Evolutionary conservation across 2,113 vertebrate genomes (phyloP).

Genomic region (Gadus chalcogrammus): DNA sequence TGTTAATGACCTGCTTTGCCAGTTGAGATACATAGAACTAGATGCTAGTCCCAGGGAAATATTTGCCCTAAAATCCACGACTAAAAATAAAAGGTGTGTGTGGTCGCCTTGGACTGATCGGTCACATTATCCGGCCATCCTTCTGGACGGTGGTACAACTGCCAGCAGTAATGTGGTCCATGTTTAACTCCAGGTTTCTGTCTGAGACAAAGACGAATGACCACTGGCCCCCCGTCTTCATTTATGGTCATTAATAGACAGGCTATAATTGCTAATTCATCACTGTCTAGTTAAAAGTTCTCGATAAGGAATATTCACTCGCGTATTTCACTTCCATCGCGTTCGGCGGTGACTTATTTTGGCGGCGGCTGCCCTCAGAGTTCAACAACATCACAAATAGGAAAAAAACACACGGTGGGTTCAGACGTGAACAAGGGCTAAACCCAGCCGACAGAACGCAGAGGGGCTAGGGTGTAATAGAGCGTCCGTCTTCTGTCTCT

Average conservation of each 20-base stretch:
- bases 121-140: neutral
- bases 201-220: slow-evolving; percentile 57
- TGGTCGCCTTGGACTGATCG: neutral
- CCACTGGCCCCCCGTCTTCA: slow-evolving; percentile 46
- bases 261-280: slow-evolving; percentile 57
- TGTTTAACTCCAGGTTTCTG: neutral
- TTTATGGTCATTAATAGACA: slow-evolving; percentile 61
- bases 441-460: too few relatives aligned
- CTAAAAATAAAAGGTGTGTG: slow-evolving; percentile 8
- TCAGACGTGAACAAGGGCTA: too few relatives aligned
- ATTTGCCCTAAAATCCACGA: neutral
- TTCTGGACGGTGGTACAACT: neutral
- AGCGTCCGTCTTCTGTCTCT: neutral
- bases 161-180: neutral
- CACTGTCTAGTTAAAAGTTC: slow-evolving; percentile 45
- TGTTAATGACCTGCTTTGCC: too few relatives aligned
- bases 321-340: too few relatives aligned
- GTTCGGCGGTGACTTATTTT: too few relatives aligned
- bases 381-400: too few relatives aligned
- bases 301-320: slow-evolving; percentile 11
- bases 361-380: too few relatives aligned
- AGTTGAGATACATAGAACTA: too few relatives aligned
- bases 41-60: neutral
- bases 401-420: too few relatives aligned
- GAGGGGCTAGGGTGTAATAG: too few relatives aligned